Conservation (phyloP, 2,113 vertebrate genomes). For the Lepus europaeus region DNA sequence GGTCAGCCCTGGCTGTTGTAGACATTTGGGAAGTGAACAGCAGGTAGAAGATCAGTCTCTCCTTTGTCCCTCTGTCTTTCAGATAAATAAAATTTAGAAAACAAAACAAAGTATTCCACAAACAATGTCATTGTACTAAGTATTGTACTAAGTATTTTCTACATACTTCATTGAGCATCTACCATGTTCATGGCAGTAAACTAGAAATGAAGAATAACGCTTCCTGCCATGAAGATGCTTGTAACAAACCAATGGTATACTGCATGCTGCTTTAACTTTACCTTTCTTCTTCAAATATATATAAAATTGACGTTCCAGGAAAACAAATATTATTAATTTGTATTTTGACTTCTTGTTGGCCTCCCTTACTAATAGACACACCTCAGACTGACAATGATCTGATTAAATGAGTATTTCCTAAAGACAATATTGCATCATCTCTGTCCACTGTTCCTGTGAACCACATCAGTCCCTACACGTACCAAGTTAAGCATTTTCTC, state of each 20-base stretch:
- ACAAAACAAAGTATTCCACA: too few relatives aligned
- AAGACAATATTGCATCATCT: background rate
- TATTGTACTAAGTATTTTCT: background rate
- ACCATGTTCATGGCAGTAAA: background rate
- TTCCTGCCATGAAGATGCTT: background rate
- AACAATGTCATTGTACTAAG: background rate
- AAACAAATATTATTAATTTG: conserved; percentile 4
- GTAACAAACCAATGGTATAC: background rate
- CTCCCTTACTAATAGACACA: background rate
- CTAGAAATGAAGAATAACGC: conserved; percentile 27
- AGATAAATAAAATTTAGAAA: too few relatives aligned
- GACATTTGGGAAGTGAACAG: too few relatives aligned
- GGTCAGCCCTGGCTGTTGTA: too few relatives aligned
- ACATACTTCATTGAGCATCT: conserved; percentile 15
- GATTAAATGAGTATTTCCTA: conserved; percentile 19
- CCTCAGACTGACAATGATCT: conserved; percentile 41
- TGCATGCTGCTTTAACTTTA: conserved; percentile 15
- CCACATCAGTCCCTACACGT: background rate
- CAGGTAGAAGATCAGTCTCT: too few relatives aligned
- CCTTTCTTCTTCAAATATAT: conserved; percentile 29
- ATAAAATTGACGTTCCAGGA: conserved; percentile 31
- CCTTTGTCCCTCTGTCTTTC: too few relatives aligned
- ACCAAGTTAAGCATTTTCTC: background rate
- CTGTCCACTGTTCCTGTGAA: background rate
- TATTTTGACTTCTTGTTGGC: conserved; percentile 7